phyloP scores from a whole-genome alignment of 1,140 invertebrate species.

The Pararge aegeria region DNA sequence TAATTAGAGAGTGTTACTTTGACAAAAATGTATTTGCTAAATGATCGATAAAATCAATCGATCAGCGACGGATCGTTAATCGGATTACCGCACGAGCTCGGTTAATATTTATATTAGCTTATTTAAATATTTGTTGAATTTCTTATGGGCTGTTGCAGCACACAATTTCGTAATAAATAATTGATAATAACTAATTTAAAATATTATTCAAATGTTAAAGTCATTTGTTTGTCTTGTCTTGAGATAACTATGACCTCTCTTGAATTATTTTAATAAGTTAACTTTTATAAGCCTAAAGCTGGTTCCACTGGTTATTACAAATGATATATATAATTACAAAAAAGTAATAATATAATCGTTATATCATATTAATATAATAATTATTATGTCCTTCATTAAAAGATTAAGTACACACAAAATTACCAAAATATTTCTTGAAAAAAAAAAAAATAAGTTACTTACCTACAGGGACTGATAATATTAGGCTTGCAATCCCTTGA shows the following conservation, averaged over 20 bases:
- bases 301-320: neutral
- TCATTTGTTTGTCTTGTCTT: neutral
- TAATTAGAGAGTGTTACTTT: conserved; percentile 31
- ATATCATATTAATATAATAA: no score
- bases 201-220: neutral
- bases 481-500: no score
- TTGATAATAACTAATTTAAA: conserved; percentile 1
- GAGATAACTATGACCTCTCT: neutral
- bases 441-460: no score
- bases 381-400: no score
- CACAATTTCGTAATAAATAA: conserved; percentile 1
- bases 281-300: neutral
- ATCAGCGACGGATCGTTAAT: conserved; percentile 26
- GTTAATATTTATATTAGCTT: conserved; percentile 19
- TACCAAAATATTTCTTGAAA: no score
- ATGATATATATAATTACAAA: neutral
- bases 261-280: neutral
- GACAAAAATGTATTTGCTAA: conserved; percentile 30
- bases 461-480: no score
- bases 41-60: conserved; percentile 33
- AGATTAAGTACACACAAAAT: no score
- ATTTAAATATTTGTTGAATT: conserved; percentile 3
- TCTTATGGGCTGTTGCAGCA: neutral
- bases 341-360: neutral
- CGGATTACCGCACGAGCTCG: conserved; percentile 27